Conservation (phyloP, 2,797 vertebrate species). For the Petrocephalus schoutedeni region DNA sequence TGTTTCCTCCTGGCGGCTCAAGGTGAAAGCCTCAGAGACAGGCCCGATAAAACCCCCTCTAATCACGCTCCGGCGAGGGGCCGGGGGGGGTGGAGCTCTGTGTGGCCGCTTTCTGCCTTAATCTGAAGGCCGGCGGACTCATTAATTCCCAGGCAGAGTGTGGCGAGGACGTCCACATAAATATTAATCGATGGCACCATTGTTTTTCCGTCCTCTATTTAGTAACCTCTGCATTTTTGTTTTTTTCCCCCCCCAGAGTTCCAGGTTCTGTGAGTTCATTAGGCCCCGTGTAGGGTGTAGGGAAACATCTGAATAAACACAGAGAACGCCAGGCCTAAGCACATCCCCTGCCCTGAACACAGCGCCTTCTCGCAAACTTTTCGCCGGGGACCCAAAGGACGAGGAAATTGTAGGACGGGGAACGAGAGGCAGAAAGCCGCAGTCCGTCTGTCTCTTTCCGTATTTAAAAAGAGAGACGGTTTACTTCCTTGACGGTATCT, state of each 20-base stretch:
- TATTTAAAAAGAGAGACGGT: slow-evolving; percentile 37
- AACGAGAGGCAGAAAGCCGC: slow-evolving; percentile 53
- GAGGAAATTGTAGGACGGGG: background rate
- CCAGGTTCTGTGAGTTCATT: slow-evolving; percentile 64
- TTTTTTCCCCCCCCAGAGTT: slow-evolving; percentile 45
- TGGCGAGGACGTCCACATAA: slow-evolving; percentile 55
- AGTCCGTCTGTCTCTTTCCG: slow-evolving; percentile 55
- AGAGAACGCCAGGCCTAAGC: slow-evolving; percentile 41
- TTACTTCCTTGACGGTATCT: slow-evolving; percentile 29
- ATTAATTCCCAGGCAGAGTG: slow-evolving; percentile 57
- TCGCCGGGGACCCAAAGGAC: background rate
- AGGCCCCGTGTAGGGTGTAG: slow-evolving; percentile 59
- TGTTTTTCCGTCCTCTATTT: slow-evolving; percentile 36
- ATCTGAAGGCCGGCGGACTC: slow-evolving; percentile 57
- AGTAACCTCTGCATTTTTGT: slow-evolving; percentile 34
- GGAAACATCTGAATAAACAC: slow-evolving; percentile 25
- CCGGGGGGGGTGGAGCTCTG: slow-evolving; percentile 13
- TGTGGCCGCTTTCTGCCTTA: slow-evolving; percentile 30
- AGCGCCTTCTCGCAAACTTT: slow-evolving; percentile 39
- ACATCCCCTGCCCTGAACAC: slow-evolving; percentile 53
- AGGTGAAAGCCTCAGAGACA: slow-evolving; percentile 58
- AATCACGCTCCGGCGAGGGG: slow-evolving; percentile 52
- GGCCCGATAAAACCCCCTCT: slow-evolving; percentile 53
- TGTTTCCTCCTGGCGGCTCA: slow-evolving; percentile 60
- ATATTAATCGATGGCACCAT: slow-evolving; percentile 56